Evolutionary conservation across 2,113 vertebrate genomes (phyloP).

Genomic region (Tamias sibiricus): DNA sequence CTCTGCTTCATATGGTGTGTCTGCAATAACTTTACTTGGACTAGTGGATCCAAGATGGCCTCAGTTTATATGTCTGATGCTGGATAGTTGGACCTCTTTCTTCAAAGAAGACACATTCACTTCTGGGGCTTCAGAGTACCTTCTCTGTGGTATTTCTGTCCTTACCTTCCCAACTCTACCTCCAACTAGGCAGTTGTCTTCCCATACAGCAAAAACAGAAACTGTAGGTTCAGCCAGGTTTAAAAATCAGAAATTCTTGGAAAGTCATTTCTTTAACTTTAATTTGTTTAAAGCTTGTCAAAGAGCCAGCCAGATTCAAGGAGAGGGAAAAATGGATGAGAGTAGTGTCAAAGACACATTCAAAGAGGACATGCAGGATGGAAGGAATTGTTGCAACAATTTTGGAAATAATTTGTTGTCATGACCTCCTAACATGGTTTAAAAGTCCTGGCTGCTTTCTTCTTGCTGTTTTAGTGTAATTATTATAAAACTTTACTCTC

Average conservation of each 20-base stretch:
- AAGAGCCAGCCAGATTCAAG: not conserved
- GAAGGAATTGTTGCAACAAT: not conserved
- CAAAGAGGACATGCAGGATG: not conserved
- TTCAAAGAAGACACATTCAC: not conserved
- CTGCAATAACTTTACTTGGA: not conserved
- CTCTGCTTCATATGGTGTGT: not conserved
- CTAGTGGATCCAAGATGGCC: not conserved
- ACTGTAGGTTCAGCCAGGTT: not conserved
- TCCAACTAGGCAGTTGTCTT: not conserved
- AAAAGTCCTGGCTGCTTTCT: not conserved
- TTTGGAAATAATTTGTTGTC: not conserved
- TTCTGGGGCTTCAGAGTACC: not conserved
- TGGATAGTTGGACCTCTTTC: not conserved
- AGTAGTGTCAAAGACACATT: not conserved
- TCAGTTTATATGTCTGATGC: not conserved
- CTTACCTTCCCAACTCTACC: not conserved
- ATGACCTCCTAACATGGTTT: not conserved
- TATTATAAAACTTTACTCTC: not conserved
- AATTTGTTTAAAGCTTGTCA: not conserved
- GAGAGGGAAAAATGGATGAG: not conserved
- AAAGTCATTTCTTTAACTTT: not conserved
- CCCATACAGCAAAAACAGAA: not conserved
- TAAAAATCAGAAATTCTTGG: not conserved
- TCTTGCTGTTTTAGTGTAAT: not conserved
- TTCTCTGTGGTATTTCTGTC: fast-evolving